phyloP scores from a whole-genome alignment of 2,113 vertebrate genomes.

The Haplochromis vanheusdeni region DNA sequence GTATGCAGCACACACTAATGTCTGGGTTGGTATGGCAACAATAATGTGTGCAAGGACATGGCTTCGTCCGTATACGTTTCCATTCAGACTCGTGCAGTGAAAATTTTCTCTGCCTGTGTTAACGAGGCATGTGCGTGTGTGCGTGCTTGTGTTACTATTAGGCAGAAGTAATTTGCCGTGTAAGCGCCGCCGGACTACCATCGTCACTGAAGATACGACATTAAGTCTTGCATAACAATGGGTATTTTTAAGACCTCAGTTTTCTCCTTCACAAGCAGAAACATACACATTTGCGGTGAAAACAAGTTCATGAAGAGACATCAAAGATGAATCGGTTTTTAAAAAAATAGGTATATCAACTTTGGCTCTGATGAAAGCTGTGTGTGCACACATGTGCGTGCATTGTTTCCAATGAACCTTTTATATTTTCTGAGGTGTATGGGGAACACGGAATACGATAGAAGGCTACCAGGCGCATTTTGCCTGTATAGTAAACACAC shows the following conservation, averaged over 20 bases:
- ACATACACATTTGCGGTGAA: neutral
- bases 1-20: slow-evolving; percentile 7
- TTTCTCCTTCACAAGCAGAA: neutral
- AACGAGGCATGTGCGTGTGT: neutral
- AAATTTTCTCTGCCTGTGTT: neutral
- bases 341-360: neutral
- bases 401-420: slow-evolving; percentile 12
- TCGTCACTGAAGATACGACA: neutral
- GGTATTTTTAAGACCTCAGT: neutral
- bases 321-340: neutral
- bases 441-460: neutral
- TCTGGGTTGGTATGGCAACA: slow-evolving; percentile 52
- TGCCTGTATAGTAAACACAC: neutral
- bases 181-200: neutral
- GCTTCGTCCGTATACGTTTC: neutral
- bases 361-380: neutral
- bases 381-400: neutral
- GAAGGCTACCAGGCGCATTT: slow-evolving; percentile 27
- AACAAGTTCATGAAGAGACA: neutral
- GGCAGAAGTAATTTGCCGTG: slow-evolving; percentile 1
- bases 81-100: neutral
- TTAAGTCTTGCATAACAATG: slow-evolving; percentile 16
- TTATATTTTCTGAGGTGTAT: slow-evolving; percentile 33
- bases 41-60: slow-evolving; percentile 7
- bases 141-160: neutral